phyloP scores from a whole-genome alignment of 2,797 vertebrate species.

The Discoglossus pictus region DNA sequence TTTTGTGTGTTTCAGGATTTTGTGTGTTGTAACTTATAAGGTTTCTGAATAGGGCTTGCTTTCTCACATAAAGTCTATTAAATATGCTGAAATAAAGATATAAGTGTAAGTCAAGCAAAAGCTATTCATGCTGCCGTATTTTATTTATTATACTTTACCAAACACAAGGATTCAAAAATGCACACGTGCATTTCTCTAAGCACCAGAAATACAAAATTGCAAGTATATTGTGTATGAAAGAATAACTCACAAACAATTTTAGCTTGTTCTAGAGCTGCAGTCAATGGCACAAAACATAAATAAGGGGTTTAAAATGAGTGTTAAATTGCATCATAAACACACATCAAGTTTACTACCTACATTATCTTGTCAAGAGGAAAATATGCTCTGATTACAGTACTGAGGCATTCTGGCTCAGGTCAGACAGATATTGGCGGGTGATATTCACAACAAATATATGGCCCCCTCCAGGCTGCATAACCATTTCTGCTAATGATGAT shows the following conservation, averaged over 20 bases:
- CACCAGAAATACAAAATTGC: no score
- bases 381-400: conserved; percentile 28
- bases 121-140: no score
- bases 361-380: conserved; percentile 30
- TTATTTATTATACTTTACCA: no score
- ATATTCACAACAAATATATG: not conserved
- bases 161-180: no score
- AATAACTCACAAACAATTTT: not conserved
- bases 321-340: conserved; percentile 20
- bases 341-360: conserved; percentile 7
- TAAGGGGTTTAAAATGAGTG: not conserved
- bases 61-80: no score
- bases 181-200: no score
- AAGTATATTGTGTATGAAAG: no score
- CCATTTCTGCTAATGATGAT: conserved; percentile 22
- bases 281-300: not conserved
- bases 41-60: no score
- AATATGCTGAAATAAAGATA: no score
- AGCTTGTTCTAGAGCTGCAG: not conserved
- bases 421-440: not conserved
- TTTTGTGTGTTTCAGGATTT: no score
- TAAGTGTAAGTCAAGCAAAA: no score
- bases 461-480: conserved; percentile 14
- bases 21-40: no score
- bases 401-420: conserved; percentile 11